Evolutionary conservation across 1,140 invertebrate species (phyloP).

Genomic region (Stenopsyche tienmushanensis): DNA sequence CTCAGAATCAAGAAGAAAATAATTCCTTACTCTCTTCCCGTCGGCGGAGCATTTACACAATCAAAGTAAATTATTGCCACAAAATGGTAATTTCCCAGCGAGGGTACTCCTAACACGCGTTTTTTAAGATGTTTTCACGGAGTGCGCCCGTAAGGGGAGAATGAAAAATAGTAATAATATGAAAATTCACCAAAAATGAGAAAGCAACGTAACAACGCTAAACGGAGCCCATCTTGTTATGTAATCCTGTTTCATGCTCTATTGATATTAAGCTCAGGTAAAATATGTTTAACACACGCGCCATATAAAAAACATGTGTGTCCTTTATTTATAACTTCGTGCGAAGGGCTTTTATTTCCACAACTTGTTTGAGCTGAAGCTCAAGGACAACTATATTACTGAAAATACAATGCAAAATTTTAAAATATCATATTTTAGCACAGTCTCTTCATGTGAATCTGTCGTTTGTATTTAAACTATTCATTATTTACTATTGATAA

Average conservation of each 20-base stretch:
- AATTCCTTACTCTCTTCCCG: conserved; percentile 14
- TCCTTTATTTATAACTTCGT: too few species aligned
- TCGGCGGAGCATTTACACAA: conserved; percentile 19
- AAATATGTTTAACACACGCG: conserved; percentile 10
- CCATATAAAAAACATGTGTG: too few species aligned
- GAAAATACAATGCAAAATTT: too few species aligned
- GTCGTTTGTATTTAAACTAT: too few species aligned
- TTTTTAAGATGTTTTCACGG: neutral
- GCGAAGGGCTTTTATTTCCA: too few species aligned
- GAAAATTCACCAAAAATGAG: conserved; percentile 19
- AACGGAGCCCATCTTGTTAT: neutral
- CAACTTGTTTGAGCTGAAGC: too few species aligned
- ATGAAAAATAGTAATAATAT: conserved; percentile 23
- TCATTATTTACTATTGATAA: too few species aligned
- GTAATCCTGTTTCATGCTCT: conserved; percentile 14
- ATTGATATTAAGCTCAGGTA: conserved; percentile 11
- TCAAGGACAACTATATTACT: too few species aligned
- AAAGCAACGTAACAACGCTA: conserved; percentile 7
- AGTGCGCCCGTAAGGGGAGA: neutral
- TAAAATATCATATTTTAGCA: too few species aligned
- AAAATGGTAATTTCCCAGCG: conserved; percentile 17
- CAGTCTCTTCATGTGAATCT: too few species aligned
- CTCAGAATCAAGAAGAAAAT: conserved; percentile 19
- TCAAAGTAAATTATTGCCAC: conserved; percentile 26
- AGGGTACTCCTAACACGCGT: neutral